Evolutionary conservation across 2,797 vertebrate genomes (phyloP).

Genomic region (Rhadinocentrus ornatus): DNA sequence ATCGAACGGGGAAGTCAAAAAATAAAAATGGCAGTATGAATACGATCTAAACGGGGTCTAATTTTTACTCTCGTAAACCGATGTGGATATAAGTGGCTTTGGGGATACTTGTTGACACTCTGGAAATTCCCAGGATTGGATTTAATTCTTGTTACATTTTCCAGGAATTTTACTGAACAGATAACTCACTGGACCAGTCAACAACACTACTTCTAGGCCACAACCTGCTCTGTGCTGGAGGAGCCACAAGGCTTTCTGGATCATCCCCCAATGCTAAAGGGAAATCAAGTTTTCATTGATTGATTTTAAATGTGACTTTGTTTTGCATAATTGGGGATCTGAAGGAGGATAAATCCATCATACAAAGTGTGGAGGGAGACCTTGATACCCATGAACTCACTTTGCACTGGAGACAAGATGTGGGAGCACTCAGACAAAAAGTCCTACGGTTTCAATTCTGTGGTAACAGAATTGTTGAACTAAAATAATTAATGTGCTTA

Average conservation of each 20-base stretch:
- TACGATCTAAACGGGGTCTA: constrained; percentile 3
- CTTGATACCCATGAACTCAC: constrained; percentile 29
- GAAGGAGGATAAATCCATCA: constrained; percentile 27
- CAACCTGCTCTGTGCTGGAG: constrained; percentile 30
- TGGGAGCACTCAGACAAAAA: constrained; percentile 27
- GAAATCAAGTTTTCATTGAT: constrained; percentile 76
- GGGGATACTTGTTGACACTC: constrained; percentile 43
- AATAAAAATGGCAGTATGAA: constrained; percentile 31
- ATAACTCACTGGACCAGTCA: constrained; percentile 38
- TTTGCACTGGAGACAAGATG: constrained; percentile 29
- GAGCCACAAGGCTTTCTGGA: constrained; percentile 53
- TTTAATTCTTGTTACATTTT: constrained; percentile 29
- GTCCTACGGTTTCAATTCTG: constrained; percentile 31
- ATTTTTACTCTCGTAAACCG: constrained; percentile 22
- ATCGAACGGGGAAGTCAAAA: constrained; percentile 16
- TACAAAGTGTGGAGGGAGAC: constrained; percentile 28
- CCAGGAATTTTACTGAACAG: constrained; percentile 37
- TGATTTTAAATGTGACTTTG: constrained; percentile 67
- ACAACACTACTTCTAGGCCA: constrained; percentile 53
- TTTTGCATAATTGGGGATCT: constrained; percentile 64
- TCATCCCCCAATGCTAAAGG: constrained; percentile 44
- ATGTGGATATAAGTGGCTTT: constrained; percentile 34
- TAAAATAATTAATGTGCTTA: constrained; percentile 11
- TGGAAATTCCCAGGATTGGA: constrained; percentile 51
- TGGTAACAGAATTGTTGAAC: constrained; percentile 22